Conservation (phyloP, 2,797 vertebrate species). For the Rhinatrema bivittatum region DNA sequence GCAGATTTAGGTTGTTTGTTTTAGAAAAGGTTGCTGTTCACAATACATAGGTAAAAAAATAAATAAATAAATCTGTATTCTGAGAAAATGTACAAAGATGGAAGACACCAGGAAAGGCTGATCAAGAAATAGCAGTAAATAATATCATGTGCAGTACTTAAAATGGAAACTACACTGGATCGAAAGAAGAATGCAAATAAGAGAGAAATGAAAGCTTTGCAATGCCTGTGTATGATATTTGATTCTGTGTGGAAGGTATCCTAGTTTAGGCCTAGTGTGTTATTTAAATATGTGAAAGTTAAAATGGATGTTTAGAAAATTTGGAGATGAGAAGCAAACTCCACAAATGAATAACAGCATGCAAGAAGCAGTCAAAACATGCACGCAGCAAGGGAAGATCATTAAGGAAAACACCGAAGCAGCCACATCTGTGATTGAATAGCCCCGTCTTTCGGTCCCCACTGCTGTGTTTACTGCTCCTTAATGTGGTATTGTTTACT, state of each 20-base stretch:
- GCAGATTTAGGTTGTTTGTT: slow-evolving; percentile 32
- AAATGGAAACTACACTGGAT: neutral
- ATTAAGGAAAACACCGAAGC: slow-evolving; percentile 26
- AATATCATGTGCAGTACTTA: neutral
- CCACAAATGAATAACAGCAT: slow-evolving; percentile 10
- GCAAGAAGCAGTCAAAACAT: neutral
- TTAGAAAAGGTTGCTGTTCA: slow-evolving; percentile 46
- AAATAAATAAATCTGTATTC: slow-evolving; percentile 54
- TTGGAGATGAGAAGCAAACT: neutral
- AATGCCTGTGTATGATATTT: too few species aligned
- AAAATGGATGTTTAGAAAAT: neutral
- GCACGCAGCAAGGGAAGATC: slow-evolving; percentile 18
- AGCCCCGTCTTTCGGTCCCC: slow-evolving; percentile 28
- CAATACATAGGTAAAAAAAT: slow-evolving; percentile 44
- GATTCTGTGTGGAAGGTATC: too few species aligned
- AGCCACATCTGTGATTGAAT: slow-evolving; percentile 51
- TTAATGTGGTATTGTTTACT: slow-evolving; percentile 60
- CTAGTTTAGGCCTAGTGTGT: too few species aligned
- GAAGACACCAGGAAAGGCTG: slow-evolving; percentile 17
- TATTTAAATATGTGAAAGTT: neutral
- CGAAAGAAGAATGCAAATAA: too few species aligned
- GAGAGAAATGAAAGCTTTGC: too few species aligned
- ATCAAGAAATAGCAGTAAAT: neutral
- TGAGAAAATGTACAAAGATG: slow-evolving; percentile 36
- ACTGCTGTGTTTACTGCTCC: slow-evolving; percentile 55